Evolutionary conservation across 2,797 vertebrate species (phyloP), one percentile per base, ranked within the genome.

Genomic region (Phoebastria nigripes): DNA sequence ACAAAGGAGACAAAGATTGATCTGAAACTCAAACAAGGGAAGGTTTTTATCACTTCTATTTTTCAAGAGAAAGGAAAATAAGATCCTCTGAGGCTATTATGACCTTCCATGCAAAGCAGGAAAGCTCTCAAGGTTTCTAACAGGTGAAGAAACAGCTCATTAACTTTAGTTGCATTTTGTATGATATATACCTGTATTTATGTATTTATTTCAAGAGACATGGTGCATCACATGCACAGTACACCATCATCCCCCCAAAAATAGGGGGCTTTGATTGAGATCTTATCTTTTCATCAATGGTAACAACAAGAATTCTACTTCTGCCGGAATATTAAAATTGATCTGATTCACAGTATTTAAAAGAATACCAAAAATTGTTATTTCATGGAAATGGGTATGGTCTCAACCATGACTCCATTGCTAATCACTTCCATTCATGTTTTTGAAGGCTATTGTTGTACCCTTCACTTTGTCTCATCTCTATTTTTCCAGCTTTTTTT

Each of bases 1-100:
- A 96, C 71, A 95, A 93, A 70, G 17, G 35, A 94, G 54, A 82
- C 67, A 95, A 90, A 96, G 79, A 94, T 6, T 37, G 7, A 26
- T 69, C 70, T 58, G 51, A 96, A 71, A 76, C n/a, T 72, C 59
- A 85, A 85, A 82, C 65, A 95, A 31, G 24, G 13, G 35, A 73
- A 65, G 29, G 44, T 8, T 58, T 93, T 97, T 96, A 63, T 92
- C 73, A 56, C 39, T 84, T 87, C 39, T 82, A 1, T 77, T 94
- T 95, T 56, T 70, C 17, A 33, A 39, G 4, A 66, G 11, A 70
- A 59, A 69, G 6, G 6, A 42, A 82, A 82, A 89, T 52, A 41
- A 18, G 26, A 78, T 91, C 42, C 42, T 67, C 17, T 29, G 11
- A 93, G 74, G 42, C 21, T 72, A n/a, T 62, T 44, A 79, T 47